A percentile compares a stretch with the other conserved stretches of the same genome.
Conservation (phyloP, 2,797 vertebrate species). For the Aplochiton taeniatus region DNA sequence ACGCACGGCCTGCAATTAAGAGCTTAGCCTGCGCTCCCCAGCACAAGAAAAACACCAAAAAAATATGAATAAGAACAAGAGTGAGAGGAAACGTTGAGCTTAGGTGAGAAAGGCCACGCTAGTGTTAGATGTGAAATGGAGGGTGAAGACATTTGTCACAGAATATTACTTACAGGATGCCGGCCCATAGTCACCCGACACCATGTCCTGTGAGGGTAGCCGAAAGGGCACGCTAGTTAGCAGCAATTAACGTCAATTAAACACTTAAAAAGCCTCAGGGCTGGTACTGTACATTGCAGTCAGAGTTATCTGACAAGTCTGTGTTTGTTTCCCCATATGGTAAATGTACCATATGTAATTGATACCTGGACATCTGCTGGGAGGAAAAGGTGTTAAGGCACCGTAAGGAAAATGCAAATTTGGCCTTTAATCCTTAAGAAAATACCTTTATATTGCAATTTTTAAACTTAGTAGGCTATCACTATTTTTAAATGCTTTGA, state of each 20-base stretch:
- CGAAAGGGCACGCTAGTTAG: conserved; percentile 68
- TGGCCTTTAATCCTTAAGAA: too few species aligned
- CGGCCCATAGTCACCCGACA: conserved; percentile 67
- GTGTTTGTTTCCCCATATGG: conserved; percentile 64
- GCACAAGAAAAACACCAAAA: conserved; percentile 54
- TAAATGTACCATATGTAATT: conserved; percentile 25
- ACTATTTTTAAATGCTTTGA: too few species aligned
- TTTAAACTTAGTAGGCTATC: too few species aligned
- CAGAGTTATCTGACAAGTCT: conserved; percentile 66
- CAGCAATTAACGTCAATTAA: conserved; percentile 73
- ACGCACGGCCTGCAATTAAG: conserved; percentile 74
- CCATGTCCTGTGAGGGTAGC: conserved; percentile 59
- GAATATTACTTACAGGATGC: conserved; percentile 71
- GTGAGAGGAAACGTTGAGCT: conserved; percentile 66
- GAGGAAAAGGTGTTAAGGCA: conserved; percentile 43
- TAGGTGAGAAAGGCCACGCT: conserved; percentile 58
- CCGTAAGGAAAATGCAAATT: conserved; percentile 19
- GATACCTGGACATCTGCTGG: conserved; percentile 45
- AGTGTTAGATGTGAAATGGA: conserved; percentile 50
- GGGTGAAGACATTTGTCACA: conserved; percentile 66
- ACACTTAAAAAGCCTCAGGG: conserved; percentile 59
- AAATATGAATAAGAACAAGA: conserved; percentile 1
- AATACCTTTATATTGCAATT: too few species aligned
- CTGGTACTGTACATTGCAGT: conserved; percentile 53
- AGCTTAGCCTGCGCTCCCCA: conserved; percentile 63